These are phyloP conservation scores for Pteromalus puparum DNA, from an alignment of 1,140 invertebrate species.

Conservation along the genomic window DNA sequence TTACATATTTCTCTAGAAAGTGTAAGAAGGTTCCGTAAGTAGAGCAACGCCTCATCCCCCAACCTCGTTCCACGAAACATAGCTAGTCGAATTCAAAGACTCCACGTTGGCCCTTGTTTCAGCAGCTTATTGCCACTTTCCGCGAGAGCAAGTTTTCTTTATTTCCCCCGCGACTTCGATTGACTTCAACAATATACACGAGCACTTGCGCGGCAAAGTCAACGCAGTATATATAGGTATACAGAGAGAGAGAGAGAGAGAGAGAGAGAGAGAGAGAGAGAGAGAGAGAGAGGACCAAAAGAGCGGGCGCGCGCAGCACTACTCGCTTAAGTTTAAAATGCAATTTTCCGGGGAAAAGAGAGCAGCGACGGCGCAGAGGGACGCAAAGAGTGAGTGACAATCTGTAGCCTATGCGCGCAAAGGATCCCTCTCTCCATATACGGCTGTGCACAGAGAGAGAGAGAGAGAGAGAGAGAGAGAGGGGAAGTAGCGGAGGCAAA, in stretches of 20 bases:
- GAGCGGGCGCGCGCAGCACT: not conserved
- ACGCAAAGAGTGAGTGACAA: conserved; percentile 39
- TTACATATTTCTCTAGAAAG: not conserved
- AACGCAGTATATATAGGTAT: no score
- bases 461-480: not conserved
- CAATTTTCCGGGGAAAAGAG: conserved; percentile 29
- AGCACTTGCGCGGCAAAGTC: not conserved
- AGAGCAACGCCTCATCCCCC: not conserved
- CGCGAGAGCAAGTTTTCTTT: not conserved
- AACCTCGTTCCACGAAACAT: not conserved
- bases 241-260: no score
- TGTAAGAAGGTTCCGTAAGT: not conserved
- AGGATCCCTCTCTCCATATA: not conserved
- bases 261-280: no score
- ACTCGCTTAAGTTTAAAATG: conserved; percentile 45
- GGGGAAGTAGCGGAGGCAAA: conserved; percentile 13
- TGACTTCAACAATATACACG: not conserved
- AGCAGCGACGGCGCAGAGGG: no score
- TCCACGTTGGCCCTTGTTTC: not conserved
- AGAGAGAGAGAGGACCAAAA: no score
- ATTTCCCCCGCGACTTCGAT: not conserved
- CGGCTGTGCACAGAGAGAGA: not conserved
- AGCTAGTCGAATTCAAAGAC: not conserved
- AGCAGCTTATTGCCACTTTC: conserved; percentile 1
- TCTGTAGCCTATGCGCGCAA: conserved; percentile 23